Evolutionary conservation across 2,113 vertebrate species (phyloP).

Genomic region (Siniperca knerii): DNA sequence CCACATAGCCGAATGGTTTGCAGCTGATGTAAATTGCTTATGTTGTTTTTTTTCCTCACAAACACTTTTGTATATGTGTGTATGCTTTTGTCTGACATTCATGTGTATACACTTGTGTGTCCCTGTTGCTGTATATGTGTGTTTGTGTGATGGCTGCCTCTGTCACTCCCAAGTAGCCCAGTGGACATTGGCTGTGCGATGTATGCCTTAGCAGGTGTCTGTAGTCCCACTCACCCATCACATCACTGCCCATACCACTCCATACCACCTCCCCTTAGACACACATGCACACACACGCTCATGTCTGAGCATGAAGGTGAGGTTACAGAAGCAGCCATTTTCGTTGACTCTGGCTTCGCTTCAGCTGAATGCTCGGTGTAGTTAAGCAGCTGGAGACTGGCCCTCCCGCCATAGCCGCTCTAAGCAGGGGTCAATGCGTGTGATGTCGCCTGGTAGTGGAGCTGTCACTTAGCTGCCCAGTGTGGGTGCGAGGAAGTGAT

Average conservation of each 20-base stretch:
- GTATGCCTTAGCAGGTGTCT: constrained; percentile 9
- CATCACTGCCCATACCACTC: neutral
- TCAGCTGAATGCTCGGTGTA: neutral
- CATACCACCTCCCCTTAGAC: neutral
- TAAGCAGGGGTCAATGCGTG: neutral
- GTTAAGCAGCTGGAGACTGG: constrained; percentile 3
- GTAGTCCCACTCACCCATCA: constrained; percentile 12
- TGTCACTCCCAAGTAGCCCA: constrained; percentile 22
- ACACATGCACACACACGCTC: neutral
- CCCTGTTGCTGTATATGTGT: neutral
- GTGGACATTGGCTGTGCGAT: constrained; percentile 24
- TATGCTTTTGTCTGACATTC: neutral
- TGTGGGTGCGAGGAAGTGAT: constrained; percentile 8
- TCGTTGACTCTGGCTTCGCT: neutral
- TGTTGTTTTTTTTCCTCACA: neutral
- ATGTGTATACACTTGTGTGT: neutral
- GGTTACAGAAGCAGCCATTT: constrained; percentile 3
- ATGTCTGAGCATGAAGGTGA: constrained; percentile 4
- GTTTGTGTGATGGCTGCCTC: constrained; percentile 25
- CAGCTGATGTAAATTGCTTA: neutral
- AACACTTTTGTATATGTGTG: neutral
- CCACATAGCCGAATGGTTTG: neutral
- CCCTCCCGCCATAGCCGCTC: neutral
- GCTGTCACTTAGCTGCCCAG: constrained; percentile 1
- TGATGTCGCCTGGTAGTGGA: neutral